Base-by-base conservation (phyloP, 2,888 invertebrate species). In the Venustoraphidia nigricollis region DNA sequence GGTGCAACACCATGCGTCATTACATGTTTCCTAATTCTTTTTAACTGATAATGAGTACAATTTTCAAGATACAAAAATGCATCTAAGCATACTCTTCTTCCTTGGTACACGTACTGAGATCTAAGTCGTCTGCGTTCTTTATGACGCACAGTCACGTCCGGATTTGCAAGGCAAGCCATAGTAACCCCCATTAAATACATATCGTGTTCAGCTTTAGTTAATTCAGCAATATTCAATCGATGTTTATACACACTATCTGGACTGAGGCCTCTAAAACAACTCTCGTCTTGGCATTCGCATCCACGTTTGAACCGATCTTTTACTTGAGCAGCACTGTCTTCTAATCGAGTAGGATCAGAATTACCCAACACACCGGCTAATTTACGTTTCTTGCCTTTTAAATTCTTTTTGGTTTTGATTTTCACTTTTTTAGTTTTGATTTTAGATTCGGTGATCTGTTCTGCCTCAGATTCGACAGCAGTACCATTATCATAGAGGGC, bases 121-220 rank as follows among this genome's bases (percentile, higher is more conserved):
- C 84, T 68, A 47, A 84, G 68, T 61, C 85, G 72, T 65, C 81
- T 74, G 43, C 84, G 67, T 53, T 83, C 83, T 59, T 82, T 84
- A 55, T 82, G 81, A 17, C 83, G 67, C 1, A 79, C 79, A 1
- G 81, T 81, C 51, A 79, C 80, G 48, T 81, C 79, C 13, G 81
- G 81, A 63, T 85, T 83, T 1, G 83, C 80, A 54, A 85, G 67
- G 56, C 83, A 83, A 1, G 84, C 84, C 84, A 83, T 84, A 3
- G 83, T 84, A 35, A 86, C 81, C n/a, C 85, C 85, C 85, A 85
- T 85, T 57, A 85, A 67, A 61, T 86, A 86, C 85, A 86, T 85
- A 63, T 85, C 85, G 63, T 85, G 85, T 63, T 86, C 85, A 48
- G 81, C 82, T 66, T 85, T 84, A 1, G 85, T 85, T 50, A 85